Percentiles rank a stretch among this genome's conserved stretches.
Evolutionary conservation across 2,888 invertebrate genomes (phyloP).

Genomic region (Leucozona laternaria): DNA sequence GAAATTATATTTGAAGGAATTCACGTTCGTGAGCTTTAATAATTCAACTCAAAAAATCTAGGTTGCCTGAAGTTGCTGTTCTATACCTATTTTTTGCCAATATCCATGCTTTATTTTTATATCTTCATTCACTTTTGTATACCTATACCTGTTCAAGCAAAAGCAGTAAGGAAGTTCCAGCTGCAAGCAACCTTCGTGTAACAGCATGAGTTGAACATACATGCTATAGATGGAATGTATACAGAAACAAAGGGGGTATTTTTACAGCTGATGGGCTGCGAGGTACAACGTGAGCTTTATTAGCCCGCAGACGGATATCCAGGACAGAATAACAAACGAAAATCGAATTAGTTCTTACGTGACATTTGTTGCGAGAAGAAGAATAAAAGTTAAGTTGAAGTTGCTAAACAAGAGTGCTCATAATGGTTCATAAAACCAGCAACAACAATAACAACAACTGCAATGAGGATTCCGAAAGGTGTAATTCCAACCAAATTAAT

Average conservation of each 20-base stretch:
- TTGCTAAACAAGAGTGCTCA: conserved; percentile 1
- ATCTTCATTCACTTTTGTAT: conserved; percentile 29
- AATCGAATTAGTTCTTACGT: conserved; percentile 74
- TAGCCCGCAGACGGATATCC: conserved; percentile 42
- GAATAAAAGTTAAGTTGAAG: conserved; percentile 31
- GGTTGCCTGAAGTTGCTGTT: conserved; percentile 68
- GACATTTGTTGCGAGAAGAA: conserved; percentile 69
- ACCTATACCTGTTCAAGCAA: background rate
- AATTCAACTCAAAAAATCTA: conserved; percentile 61
- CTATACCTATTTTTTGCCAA: conserved; percentile 32
- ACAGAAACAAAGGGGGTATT: conserved; percentile 30
- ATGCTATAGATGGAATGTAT: conserved; percentile 19
- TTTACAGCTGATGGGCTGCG: conserved; percentile 48
- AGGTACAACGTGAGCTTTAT: conserved; percentile 60
- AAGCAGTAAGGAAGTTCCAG: conserved; percentile 35
- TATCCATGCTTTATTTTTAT: conserved; percentile 54
- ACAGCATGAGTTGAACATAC: conserved; percentile 41
- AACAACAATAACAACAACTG: conserved; percentile 1
- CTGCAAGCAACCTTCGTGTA: conserved; percentile 65
- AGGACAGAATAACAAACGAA: conserved; percentile 60
- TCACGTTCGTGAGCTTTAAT: conserved; percentile 71
- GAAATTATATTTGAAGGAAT: conserved; percentile 23
- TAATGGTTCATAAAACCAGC: conserved; percentile 54
- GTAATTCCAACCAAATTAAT: conserved; percentile 13
- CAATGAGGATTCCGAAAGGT: conserved; percentile 43